These are phyloP conservation scores for Diachasma alloeum DNA, from an alignment of 1,140 invertebrate genomes.

Conservation along the genomic window DNA sequence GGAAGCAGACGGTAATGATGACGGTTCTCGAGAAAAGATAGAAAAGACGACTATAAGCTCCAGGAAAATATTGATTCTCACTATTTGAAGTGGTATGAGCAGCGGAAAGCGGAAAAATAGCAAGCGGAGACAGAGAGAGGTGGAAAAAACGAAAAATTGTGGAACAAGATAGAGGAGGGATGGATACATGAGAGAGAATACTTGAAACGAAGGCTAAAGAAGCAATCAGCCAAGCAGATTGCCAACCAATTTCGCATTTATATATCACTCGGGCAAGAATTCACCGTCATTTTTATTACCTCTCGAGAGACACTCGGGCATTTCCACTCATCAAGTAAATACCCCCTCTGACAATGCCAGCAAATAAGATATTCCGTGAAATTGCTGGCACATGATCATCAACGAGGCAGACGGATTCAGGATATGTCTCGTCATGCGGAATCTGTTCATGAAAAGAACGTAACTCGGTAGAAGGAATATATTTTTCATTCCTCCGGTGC, in stretches of 20 bases:
- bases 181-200: neutral
- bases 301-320: too few species aligned
- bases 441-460: neutral
- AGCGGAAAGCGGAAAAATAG: neutral
- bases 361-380: conserved; percentile 13
- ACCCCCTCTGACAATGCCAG: neutral
- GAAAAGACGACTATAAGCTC: neutral
- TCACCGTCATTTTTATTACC: neutral
- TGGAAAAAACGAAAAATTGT: neutral
- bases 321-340: conserved; percentile 12
- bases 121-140: neutral
- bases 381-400: conserved; percentile 3
- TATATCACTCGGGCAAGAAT: neutral
- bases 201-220: neutral
- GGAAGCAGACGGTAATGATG: conserved; percentile 18
- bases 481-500: neutral
- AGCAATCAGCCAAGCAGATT: conserved; percentile 23
- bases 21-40: neutral
- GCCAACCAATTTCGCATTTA: conserved; percentile 18
- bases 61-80: conserved; percentile 24
- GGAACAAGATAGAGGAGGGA: conserved; percentile 7
- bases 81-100: conserved; percentile 1
- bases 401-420: neutral
- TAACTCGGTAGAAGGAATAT: neutral
- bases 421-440: neutral